Base-by-base conservation (phyloP, 92 coral and sea anemone species). In the Plumapathes pennacea region DNA sequence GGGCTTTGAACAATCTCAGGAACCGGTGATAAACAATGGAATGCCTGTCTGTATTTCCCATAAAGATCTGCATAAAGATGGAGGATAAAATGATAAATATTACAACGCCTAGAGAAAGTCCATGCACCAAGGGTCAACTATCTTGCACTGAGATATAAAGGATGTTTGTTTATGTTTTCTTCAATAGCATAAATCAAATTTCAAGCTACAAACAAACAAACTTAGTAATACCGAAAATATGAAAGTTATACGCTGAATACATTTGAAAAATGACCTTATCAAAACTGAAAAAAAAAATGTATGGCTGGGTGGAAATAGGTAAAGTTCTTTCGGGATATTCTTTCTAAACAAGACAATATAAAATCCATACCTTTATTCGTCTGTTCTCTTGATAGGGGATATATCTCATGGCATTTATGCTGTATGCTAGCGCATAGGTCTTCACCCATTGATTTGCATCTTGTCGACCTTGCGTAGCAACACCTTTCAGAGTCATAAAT, bases 381-480 rank as follows among this genome's bases (percentile, higher is more conserved):
- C 83, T 44, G 15, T 74, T 62, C 37, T 83, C 83, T 20, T 52
- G 37, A 45, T 87, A 83, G 3, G 57, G 64, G 18, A 42, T 63
- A 51, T 81, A 88, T 51, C 67, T 62, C 20, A 72, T 75, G 0
- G 88, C 80, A 34, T 88, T 79, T 15, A 80, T 47, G 54, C 97
- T 83, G 84, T 87, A 81, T 0, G 83, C 74, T 30, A 90, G 54
- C 39, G 62, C 60, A 60, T 83, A 90, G 44, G 41, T 65, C 18
- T 28, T 90, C n/a, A 88, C 96, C 90, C 90, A 77, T 23, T 80
- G 74, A 41, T 72, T 54, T 12, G 76, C 45, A 21, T 71, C 64
- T 25, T 86, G 90, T 34, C 88, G 74, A 6, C 96, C 97, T 46
- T 90, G 97, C 36, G 90, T 83, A 5, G 91, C 86, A 7, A 90